These are phyloP conservation scores for Mallotus villosus DNA, from an alignment of 2,797 vertebrate genomes.

Conservation along the genomic window DNA sequence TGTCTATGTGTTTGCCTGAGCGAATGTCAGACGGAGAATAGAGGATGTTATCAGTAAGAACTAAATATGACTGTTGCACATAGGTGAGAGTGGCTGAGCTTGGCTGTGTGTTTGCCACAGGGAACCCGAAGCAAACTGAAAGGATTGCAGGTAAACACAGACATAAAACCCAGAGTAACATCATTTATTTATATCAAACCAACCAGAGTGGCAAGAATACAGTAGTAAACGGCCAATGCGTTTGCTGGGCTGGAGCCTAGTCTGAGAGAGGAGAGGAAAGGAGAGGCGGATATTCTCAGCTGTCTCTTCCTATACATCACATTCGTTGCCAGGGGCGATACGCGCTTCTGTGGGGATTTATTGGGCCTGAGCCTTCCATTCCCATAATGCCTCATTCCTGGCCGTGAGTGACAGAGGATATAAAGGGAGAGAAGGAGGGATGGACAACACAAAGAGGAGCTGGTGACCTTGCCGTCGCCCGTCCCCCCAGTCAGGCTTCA, in stretches of 20 bases:
- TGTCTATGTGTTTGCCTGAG: slow-evolving; percentile 60
- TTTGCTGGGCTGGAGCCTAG: slow-evolving; percentile 36
- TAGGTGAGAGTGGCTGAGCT: too few relatives aligned
- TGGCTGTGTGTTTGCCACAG: too few relatives aligned
- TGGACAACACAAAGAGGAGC: slow-evolving; percentile 30
- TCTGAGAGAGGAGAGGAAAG: slow-evolving; percentile 34
- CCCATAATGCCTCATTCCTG: slow-evolving; percentile 36
- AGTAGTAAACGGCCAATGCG: slow-evolving; percentile 43
- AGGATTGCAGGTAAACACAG: slow-evolving; percentile 54
- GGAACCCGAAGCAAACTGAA: slow-evolving; percentile 48
- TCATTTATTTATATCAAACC: slow-evolving; percentile 56
- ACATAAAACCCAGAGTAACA: slow-evolving; percentile 45
- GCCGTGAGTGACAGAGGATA: slow-evolving; percentile 25
- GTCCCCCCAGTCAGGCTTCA: slow-evolving; percentile 36
- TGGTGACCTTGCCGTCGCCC: slow-evolving; percentile 44
- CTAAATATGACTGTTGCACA: too few relatives aligned
- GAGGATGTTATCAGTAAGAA: too few relatives aligned
- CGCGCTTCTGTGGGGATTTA: slow-evolving; percentile 37
- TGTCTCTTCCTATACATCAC: slow-evolving; percentile 53
- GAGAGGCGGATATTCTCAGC: slow-evolving; percentile 43
- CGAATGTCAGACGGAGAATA: slow-evolving; percentile 54
- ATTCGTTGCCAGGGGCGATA: slow-evolving; percentile 34
- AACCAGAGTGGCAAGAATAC: slow-evolving; percentile 45
- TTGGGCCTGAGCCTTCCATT: slow-evolving; percentile 32
- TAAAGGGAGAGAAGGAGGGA: slow-evolving; percentile 38